A percentile compares a stretch with the other conserved stretches of the same genome.
phyloP scores from a whole-genome alignment of 2,113 vertebrate species.

The Scophthalmus maximus region DNA sequence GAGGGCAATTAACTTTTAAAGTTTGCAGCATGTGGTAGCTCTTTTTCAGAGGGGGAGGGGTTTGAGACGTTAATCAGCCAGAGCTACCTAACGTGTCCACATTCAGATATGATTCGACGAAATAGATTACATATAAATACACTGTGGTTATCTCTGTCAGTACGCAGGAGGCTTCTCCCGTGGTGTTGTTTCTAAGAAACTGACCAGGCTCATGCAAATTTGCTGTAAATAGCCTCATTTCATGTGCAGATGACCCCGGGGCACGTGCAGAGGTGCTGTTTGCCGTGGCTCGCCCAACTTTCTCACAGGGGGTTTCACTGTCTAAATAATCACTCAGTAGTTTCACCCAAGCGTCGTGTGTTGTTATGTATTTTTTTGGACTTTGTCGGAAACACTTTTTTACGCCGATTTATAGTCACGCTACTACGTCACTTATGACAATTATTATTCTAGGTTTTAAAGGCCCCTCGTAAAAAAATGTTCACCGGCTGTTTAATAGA shows the following conservation, averaged over 20 bases:
- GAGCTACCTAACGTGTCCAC: constrained; percentile 45
- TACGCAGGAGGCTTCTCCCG: constrained; percentile 12
- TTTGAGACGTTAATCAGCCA: constrained; percentile 52
- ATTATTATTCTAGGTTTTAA: constrained; percentile 54
- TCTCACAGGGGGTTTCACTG: constrained; percentile 20
- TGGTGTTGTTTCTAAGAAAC: constrained; percentile 51
- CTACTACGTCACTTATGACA: constrained; percentile 24
- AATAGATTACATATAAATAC: neutral
- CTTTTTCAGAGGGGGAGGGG: constrained; percentile 60
- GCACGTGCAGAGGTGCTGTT: constrained; percentile 57
- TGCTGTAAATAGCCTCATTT: constrained; percentile 60
- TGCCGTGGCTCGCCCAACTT: constrained; percentile 33
- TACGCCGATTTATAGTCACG: constrained; percentile 7
- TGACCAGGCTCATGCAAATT: constrained; percentile 54
- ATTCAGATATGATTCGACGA: constrained; percentile 24
- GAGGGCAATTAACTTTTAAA: constrained; percentile 84
- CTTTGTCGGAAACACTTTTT: constrained; percentile 9
- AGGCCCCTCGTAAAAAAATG: constrained; percentile 40
- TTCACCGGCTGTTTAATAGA: constrained; percentile 71
- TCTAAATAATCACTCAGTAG: constrained; percentile 3
- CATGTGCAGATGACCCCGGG: constrained; percentile 63
- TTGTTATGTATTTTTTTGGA: neutral
- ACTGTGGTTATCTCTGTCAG: constrained; percentile 33
- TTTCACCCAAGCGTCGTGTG: constrained; percentile 31
- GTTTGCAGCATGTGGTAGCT: constrained; percentile 77